phyloP scores from a whole-genome alignment of 2,113 vertebrate genomes.

The Alligator mississippiensis region DNA sequence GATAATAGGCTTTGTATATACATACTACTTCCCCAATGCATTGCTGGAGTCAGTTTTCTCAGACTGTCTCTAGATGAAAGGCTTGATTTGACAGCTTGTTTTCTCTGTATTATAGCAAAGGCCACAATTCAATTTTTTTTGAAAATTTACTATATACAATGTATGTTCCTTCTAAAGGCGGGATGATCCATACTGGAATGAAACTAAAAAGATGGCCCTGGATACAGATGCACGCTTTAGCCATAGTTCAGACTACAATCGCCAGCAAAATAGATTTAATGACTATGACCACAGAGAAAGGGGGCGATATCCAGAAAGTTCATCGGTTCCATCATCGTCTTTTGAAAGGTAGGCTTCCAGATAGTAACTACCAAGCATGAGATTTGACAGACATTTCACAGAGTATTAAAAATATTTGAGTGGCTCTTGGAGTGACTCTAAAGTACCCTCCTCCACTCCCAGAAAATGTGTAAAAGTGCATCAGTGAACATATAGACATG shows the following conservation, averaged over 20 bases:
- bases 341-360: constrained; percentile 87
- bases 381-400: too few species aligned
- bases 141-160: background rate
- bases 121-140: background rate
- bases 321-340: constrained; percentile 82
- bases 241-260: constrained; percentile 90
- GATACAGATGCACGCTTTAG: constrained; percentile 89
- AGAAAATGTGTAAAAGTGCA: too few species aligned
- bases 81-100: too few species aligned
- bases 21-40: too few species aligned
- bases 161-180: constrained; percentile 78
- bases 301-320: constrained; percentile 86
- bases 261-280: constrained; percentile 92
- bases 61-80: too few species aligned
- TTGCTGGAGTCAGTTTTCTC: too few species aligned
- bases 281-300: constrained; percentile 91
- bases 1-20: too few species aligned
- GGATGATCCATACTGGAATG: constrained; percentile 93
- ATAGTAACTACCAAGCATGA: background rate
- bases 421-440: too few species aligned
- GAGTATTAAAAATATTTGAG: too few species aligned
- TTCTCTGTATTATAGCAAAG: background rate
- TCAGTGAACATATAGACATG: too few species aligned
- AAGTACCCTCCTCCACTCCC: too few species aligned
- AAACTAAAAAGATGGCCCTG: constrained; percentile 91